Evolutionary conservation across 2,888 invertebrate species (phyloP).

Genomic region (Dolichopus griseipennis): DNA sequence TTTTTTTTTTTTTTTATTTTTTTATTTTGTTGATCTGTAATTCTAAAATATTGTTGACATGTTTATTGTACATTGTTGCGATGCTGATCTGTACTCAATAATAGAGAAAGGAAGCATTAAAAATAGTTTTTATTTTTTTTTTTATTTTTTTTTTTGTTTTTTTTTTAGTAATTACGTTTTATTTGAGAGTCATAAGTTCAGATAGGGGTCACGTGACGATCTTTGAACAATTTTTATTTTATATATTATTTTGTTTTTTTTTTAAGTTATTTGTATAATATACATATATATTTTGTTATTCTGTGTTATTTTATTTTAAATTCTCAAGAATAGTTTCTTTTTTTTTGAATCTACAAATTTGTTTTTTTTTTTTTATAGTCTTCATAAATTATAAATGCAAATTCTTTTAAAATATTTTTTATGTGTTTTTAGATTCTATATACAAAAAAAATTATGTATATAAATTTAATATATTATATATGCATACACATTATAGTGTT

Average conservation of each 20-base stretch:
- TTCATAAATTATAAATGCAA: no score
- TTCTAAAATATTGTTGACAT: neutral
- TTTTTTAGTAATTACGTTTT: neutral
- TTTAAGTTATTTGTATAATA: neutral
- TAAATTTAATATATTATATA: no score
- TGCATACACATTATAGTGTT: no score
- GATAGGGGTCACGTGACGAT: constrained; percentile 32
- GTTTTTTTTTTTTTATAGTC: no score
- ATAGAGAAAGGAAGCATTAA: neutral
- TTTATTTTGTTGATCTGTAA: neutral
- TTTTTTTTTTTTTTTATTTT: neutral
- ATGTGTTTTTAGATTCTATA: no score
- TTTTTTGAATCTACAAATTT: no score
- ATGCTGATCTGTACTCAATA: neutral
- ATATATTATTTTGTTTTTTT: neutral
- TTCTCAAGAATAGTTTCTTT: no score
- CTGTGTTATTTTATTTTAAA: neutral
- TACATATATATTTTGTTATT: neutral
- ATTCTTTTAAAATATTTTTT: no score
- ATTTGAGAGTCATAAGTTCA: constrained; percentile 27
- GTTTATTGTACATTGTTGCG: neutral
- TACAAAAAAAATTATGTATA: no score
- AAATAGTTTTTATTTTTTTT: no score
- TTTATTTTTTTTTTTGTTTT: no score
- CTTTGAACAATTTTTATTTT: neutral